Percentiles rank a stretch among this genome's conserved stretches.
Evolutionary conservation across 1,140 invertebrate genomes (phyloP).

Genomic region (Lamellibrachia luymesi): DNA sequence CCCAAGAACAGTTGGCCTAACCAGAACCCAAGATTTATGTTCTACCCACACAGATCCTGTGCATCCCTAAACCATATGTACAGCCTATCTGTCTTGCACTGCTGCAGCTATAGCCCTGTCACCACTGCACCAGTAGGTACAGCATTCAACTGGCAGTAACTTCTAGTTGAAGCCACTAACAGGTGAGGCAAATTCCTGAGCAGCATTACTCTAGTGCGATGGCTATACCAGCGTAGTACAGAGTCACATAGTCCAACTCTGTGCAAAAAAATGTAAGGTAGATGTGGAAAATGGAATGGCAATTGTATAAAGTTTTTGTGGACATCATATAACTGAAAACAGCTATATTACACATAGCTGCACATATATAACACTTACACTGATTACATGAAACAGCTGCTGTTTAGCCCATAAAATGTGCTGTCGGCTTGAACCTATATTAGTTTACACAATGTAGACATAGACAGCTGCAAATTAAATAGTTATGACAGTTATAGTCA

Average conservation of each 20-base stretch:
- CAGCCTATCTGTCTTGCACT: background rate
- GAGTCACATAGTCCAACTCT: background rate
- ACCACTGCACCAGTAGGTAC: background rate
- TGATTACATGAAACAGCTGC: too few species aligned
- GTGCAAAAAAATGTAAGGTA: background rate
- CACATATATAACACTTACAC: too few species aligned
- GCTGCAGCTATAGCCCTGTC: background rate
- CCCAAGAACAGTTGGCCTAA: background rate
- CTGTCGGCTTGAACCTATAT: too few species aligned
- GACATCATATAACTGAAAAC: too few species aligned
- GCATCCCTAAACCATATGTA: background rate
- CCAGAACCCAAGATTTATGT: too few species aligned
- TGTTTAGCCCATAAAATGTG: too few species aligned
- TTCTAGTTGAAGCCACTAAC: background rate
- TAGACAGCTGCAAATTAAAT: too few species aligned
- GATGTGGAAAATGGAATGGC: background rate
- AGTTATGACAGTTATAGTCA: too few species aligned
- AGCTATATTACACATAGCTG: too few species aligned
- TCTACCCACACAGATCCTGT: too few species aligned
- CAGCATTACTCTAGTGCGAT: background rate
- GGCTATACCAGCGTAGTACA: background rate
- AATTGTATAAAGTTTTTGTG: too few species aligned
- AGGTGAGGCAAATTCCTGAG: background rate
- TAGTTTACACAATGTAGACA: too few species aligned
- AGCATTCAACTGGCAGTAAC: background rate